A percentile compares a stretch with the other conserved stretches of the same genome.
phyloP scores from a whole-genome alignment of 2,888 invertebrate genomes.

The Aleiodes alternator region DNA sequence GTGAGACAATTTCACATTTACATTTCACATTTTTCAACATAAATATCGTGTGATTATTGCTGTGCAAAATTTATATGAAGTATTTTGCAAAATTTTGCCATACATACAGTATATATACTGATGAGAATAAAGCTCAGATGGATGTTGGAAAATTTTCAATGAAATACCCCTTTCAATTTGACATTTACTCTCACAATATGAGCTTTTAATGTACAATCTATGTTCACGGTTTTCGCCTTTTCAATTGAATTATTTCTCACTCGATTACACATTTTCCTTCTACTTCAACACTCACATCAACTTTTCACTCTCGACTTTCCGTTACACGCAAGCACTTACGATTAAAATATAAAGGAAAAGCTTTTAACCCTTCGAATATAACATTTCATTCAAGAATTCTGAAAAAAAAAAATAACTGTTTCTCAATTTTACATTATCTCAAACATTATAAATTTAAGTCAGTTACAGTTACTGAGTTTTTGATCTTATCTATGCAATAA shows the following conservation, averaged over 20 bases:
- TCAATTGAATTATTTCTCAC: constrained; percentile 43
- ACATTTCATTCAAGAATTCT: constrained; percentile 1
- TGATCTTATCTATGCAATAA: too few relatives aligned
- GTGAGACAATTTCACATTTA: constrained; percentile 43
- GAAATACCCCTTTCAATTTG: not conserved
- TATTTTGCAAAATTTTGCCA: too few relatives aligned
- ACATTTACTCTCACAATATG: constrained; percentile 6
- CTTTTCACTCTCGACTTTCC: constrained; percentile 22
- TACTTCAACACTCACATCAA: constrained; percentile 15
- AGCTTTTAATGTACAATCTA: constrained; percentile 35
- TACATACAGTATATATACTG: too few relatives aligned
- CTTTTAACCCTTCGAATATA: not conserved
- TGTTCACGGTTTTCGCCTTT: constrained; percentile 27
- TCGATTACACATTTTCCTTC: constrained; percentile 29
- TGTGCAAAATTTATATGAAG: too few relatives aligned
- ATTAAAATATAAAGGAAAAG: constrained; percentile 1
- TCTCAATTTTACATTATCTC: too few relatives aligned
- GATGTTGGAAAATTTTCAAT: not conserved
- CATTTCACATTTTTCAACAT: not conserved
- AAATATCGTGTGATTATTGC: constrained; percentile 12
- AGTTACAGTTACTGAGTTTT: too few relatives aligned
- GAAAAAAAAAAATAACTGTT: too few relatives aligned
- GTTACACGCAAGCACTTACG: constrained; percentile 5
- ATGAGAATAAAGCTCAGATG: too few relatives aligned
- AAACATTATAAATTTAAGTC: too few relatives aligned